Conservation (phyloP, 2,888 invertebrate genomes). For the Theretra japonica region DNA sequence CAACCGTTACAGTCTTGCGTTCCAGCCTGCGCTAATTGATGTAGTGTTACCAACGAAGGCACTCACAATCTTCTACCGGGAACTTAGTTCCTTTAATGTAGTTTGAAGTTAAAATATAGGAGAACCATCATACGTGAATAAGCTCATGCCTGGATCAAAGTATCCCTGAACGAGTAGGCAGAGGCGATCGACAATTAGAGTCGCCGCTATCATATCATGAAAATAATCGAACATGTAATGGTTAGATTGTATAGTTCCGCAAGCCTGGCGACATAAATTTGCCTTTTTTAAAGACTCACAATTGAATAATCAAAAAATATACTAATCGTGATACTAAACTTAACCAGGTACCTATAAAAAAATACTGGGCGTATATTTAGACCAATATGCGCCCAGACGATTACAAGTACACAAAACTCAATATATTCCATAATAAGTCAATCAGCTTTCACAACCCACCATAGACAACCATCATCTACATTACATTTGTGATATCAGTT, state of each 20-base stretch:
- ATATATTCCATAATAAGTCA: conserved; percentile 18
- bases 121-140: not conserved
- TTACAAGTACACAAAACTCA: not conserved
- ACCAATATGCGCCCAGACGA: not conserved
- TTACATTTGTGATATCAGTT: conserved; percentile 53
- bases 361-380: not conserved
- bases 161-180: too few species aligned
- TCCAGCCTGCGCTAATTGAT: conserved; percentile 36
- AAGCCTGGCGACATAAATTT: not conserved
- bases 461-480: conserved; percentile 36
- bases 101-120: not conserved
- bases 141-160: not conserved
- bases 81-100: not conserved
- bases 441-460: conserved; percentile 21
- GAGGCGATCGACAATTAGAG: too few species aligned
- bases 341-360: not conserved
- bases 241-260: not conserved
- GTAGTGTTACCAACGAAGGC: conserved; percentile 45
- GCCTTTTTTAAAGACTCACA: not conserved
- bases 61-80: conserved; percentile 36
- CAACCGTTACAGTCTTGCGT: conserved; percentile 57
- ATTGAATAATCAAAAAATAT: not conserved
- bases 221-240: too few species aligned
- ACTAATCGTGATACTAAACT: not conserved
- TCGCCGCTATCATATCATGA: too few species aligned